These are phyloP conservation scores for Masnerella sp. DNA, from an alignment of 2,888 invertebrate genomes.

Conservation along the genomic window DNA sequence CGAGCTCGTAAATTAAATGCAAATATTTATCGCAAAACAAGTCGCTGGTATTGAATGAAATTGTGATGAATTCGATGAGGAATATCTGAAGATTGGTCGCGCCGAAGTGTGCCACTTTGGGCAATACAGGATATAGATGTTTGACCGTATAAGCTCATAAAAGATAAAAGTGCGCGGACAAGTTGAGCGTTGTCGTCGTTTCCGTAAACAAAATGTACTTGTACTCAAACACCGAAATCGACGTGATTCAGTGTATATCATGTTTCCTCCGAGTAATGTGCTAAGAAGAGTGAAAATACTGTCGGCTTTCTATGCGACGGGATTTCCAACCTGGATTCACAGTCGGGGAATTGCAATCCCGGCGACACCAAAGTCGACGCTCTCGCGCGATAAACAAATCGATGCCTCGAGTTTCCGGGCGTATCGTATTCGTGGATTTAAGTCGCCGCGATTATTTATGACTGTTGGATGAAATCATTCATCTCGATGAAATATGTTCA, in stretches of 20 bases:
- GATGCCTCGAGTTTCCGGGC: constrained; percentile 54
- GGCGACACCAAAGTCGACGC: constrained; percentile 50
- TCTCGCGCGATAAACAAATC: constrained; percentile 56
- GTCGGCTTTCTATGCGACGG: constrained; percentile 28
- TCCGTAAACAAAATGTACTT: constrained; percentile 57
- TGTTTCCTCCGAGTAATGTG: constrained; percentile 46
- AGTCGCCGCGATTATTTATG: constrained; percentile 57
- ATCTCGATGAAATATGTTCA: constrained; percentile 57
- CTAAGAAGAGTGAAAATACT: constrained; percentile 57
- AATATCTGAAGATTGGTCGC: constrained; percentile 15
- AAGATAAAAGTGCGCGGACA: constrained; percentile 42
- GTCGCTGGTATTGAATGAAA: constrained; percentile 8
- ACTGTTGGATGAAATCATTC: constrained; percentile 51
- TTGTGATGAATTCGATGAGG: constrained; percentile 24
- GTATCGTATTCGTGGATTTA: constrained; percentile 57
- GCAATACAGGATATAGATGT: constrained; percentile 32
- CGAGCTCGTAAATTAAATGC: constrained; percentile 31
- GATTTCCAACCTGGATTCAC: constrained; percentile 34
- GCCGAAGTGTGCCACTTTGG: constrained; percentile 5
- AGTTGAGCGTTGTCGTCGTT: constrained; percentile 41
- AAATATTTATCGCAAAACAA: constrained; percentile 34
- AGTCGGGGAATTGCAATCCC: constrained; percentile 47
- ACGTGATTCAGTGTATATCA: constrained; percentile 42
- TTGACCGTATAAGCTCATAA: constrained; percentile 48
- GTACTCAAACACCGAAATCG: constrained; percentile 44